Conservation (phyloP, 2,888 invertebrate species). For the Drosophila aldrichi region DNA sequence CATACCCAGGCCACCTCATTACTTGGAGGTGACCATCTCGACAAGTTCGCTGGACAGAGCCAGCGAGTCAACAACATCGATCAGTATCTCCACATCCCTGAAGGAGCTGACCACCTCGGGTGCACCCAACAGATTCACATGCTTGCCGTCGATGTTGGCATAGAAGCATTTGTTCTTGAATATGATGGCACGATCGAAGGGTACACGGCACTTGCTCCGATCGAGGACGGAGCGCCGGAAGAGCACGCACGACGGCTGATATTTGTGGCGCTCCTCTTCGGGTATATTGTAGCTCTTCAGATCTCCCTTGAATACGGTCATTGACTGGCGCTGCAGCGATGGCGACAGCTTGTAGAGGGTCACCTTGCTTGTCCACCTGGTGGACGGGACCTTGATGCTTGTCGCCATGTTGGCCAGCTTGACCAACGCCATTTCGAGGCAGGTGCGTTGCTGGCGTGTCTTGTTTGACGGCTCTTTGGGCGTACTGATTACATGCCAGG, state of each 20-base stretch:
- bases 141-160: slow-evolving; percentile 85
- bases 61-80: slow-evolving; percentile 85
- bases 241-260: slow-evolving; percentile 85
- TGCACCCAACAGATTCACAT: slow-evolving; percentile 84
- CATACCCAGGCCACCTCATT: slow-evolving; percentile 25
- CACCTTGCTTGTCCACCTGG: slow-evolving; percentile 84
- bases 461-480: slow-evolving; percentile 59
- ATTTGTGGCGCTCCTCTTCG: slow-evolving; percentile 83
- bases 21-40: slow-evolving; percentile 63
- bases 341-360: slow-evolving; percentile 82
- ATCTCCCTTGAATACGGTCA: slow-evolving; percentile 83
- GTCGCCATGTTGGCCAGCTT: slow-evolving; percentile 82
- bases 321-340: slow-evolving; percentile 66
- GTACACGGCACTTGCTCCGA: slow-evolving; percentile 76
- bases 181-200: slow-evolving; percentile 85
- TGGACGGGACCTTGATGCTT: slow-evolving; percentile 79
- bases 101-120: slow-evolving; percentile 81
- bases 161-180: slow-evolving; percentile 85
- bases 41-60: slow-evolving; percentile 82
- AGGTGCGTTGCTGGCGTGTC: slow-evolving; percentile 72
- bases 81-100: slow-evolving; percentile 83
- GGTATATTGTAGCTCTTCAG: slow-evolving; percentile 81
- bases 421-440: slow-evolving; percentile 82
- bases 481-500: slow-evolving; percentile 85
- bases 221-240: slow-evolving; percentile 82